Evolutionary conservation across 2,888 invertebrate species (phyloP), one percentile per base, ranked within the genome.

Genomic region (Encarsia formosa): DNA sequence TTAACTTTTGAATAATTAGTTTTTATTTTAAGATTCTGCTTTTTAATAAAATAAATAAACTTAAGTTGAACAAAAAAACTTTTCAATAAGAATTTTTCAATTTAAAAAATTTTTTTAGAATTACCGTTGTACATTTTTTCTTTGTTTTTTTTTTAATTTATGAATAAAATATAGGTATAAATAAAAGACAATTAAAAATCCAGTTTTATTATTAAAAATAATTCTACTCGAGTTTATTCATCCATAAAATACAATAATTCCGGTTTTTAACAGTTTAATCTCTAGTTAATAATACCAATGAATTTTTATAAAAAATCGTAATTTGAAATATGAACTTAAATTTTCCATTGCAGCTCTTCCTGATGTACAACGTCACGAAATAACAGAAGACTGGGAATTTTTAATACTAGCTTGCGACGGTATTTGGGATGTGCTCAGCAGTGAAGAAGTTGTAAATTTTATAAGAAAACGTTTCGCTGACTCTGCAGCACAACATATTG

Each of bases 361-460:
- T 1, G 98, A 98, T 70, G 88, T 98, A 4, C 86, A 88, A 73
- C 83, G 85, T 39, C 83, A 86, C 58, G 82, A 85, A 53, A 76
- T 98, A 59, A 87, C 82, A 35, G 81, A 86, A n/a, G 91, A 95
- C 57, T 93, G 93, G 87, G 97, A 99, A 77, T 99, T 99, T 72
- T 81, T 98, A 49, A 84, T 99, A 31, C 78, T 99, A 63, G 99
- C 98, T 0, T 99, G 98, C 74, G 99, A 99, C 74, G 99, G 99
- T 22, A 98, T 99, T 62, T 99, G 99, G 98, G 99, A 99, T 75
- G 98, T 98, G 20, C 81, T 99, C 79, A 89, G 86, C 42, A 97
- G 92, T 74, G 87, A 91, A 79, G 96, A 97, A 76, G 98, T 95
- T 40, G 81, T 94, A 37, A 83, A 88, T 47, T 98, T 94, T 77